A percentile compares a stretch with the other conserved stretches of the same genome.
These are phyloP conservation scores for Schizopygopsis pylzovi DNA, from an alignment of 2,797 vertebrate genomes.

Conservation along the genomic window DNA sequence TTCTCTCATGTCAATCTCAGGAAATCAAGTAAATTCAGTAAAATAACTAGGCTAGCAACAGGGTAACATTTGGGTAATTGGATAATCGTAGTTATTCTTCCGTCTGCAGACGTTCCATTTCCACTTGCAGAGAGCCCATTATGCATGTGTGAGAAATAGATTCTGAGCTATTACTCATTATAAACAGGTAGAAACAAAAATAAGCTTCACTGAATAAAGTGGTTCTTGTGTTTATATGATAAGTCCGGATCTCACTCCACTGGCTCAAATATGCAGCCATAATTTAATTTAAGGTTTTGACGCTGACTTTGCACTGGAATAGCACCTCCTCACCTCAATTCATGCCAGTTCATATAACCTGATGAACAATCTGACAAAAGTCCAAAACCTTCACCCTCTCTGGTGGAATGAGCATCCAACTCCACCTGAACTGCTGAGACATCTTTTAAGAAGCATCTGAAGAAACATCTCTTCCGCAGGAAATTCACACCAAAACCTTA, in stretches of 20 bases:
- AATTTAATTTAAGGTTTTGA: background rate
- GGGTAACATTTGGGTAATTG: constrained; percentile 22
- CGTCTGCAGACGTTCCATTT: background rate
- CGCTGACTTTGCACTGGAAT: background rate
- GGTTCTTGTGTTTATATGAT: constrained; percentile 7
- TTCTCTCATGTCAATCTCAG: background rate
- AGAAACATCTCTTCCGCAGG: background rate
- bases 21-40: constrained; percentile 2
- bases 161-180: constrained; percentile 14
- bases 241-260: background rate
- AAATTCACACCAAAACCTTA: background rate
- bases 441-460: background rate
- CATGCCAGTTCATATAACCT: background rate
- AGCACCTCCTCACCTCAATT: background rate
- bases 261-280: background rate
- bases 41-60: constrained; percentile 9
- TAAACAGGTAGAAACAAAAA: background rate
- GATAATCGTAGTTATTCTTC: background rate
- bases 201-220: constrained; percentile 44
- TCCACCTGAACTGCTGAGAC: background rate
- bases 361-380: background rate
- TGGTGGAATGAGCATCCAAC: background rate
- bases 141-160: constrained; percentile 5
- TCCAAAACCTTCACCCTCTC: background rate
- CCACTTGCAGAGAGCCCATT: constrained; percentile 5